These are phyloP conservation scores for Glyptemys insculpta DNA, from an alignment of 2,797 vertebrate genomes.

Conservation along the genomic window DNA sequence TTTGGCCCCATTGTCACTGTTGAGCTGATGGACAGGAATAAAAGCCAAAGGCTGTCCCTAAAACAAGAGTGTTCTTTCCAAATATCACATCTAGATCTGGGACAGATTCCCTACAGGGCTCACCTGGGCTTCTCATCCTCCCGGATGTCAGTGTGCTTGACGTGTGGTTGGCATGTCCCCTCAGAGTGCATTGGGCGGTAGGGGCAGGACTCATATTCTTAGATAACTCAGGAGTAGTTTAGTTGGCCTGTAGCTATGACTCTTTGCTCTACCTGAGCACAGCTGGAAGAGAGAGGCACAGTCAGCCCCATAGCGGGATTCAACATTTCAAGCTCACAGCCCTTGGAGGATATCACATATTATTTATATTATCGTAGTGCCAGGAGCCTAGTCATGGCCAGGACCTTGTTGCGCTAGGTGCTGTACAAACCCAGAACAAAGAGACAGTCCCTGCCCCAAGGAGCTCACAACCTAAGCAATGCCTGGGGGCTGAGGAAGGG, in stretches of 20 bases:
- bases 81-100: not conserved
- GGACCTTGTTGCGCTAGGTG: not conserved
- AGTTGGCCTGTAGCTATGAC: not conserved
- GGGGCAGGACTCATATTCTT: not conserved
- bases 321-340: not conserved
- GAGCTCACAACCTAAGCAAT: not conserved
- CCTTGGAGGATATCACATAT: not conserved
- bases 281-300: fast-evolving
- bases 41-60: not conserved
- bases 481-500: not conserved
- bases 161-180: not conserved
- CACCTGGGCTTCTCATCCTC: not conserved
- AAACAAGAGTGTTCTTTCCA: not conserved
- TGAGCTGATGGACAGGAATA: not conserved
- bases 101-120: not conserved
- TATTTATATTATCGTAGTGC: not conserved
- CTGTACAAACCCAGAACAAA: not conserved
- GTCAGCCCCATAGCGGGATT: not conserved
- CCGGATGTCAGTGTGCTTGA: not conserved
- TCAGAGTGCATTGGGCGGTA: not conserved
- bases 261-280: not conserved
- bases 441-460: not conserved
- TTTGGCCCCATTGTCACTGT: not conserved
- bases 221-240: fast-evolving
- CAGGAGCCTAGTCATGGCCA: not conserved